Evolutionary conservation across 2,113 vertebrate genomes (phyloP).

Genomic region (Myotis yumanensis): DNA sequence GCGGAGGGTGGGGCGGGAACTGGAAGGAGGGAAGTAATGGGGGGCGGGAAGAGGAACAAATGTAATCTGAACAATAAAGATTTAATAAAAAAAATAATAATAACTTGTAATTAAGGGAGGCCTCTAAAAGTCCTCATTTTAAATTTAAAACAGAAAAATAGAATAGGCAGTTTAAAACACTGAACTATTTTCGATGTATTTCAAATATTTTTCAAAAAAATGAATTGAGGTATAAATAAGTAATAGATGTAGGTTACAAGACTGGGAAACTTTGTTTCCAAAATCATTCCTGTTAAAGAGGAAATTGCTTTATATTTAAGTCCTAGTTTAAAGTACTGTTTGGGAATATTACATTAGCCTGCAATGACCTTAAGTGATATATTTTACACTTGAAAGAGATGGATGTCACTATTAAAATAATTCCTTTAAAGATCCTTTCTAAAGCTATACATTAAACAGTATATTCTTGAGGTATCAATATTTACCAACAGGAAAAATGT

Average conservation of each 20-base stretch:
- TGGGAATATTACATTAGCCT: not conserved
- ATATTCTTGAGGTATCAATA: not conserved
- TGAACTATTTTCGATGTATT: not conserved
- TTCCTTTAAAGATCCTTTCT: not conserved
- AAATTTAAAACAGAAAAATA: not conserved
- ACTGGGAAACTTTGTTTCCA: conserved; percentile 3
- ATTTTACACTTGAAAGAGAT: not conserved
- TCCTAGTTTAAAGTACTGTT: not conserved
- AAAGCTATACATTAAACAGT: not conserved
- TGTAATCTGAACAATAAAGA: too few species aligned
- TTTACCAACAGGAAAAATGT: not conserved
- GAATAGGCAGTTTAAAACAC: not conserved
- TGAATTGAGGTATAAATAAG: not conserved
- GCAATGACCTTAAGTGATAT: not conserved
- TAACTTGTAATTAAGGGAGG: not conserved
- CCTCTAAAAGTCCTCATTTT: not conserved
- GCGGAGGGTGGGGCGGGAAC: too few species aligned
- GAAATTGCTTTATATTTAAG: not conserved
- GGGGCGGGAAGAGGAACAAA: too few species aligned
- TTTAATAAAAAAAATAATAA: too few species aligned
- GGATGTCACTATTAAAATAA: not conserved
- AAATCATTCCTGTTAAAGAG: not conserved
- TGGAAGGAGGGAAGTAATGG: too few species aligned
- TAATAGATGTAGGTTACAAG: not conserved
- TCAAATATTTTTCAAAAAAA: not conserved